phyloP scores from a whole-genome alignment of 2,888 invertebrate genomes.

The Fragum fragum region DNA sequence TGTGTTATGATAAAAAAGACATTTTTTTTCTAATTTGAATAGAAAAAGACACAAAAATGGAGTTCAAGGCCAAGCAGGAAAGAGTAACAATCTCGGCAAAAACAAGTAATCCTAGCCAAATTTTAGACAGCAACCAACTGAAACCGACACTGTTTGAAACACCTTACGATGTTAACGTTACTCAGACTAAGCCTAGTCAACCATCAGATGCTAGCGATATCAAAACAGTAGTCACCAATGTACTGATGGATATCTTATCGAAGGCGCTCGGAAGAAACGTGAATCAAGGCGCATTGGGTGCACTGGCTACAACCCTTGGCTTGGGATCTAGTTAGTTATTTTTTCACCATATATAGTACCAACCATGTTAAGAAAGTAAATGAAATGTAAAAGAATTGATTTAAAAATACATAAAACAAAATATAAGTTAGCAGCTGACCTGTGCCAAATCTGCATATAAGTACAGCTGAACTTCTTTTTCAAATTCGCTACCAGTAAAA shows the following conservation, averaged over 20 bases:
- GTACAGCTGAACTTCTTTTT: too few relatives aligned
- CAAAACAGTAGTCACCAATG: conserved; percentile 26
- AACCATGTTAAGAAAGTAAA: too few relatives aligned
- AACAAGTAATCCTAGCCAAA: not conserved
- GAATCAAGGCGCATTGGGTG: not conserved
- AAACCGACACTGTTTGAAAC: not conserved
- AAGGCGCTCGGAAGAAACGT: conserved; percentile 8
- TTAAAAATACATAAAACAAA: too few relatives aligned
- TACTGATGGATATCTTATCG: conserved; percentile 21
- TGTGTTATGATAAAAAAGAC: too few relatives aligned
- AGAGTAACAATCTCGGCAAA: not conserved
- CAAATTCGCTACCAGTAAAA: too few relatives aligned
- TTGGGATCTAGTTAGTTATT: conserved; percentile 9
- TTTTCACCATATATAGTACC: too few relatives aligned
- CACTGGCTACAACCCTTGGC: not conserved
- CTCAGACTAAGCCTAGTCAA: not conserved
- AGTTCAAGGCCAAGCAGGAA: conserved; percentile 5
- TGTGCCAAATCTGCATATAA: too few relatives aligned
- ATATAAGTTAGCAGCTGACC: too few relatives aligned
- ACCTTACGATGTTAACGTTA: not conserved
- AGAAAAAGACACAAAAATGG: not conserved
- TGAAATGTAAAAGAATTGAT: too few relatives aligned
- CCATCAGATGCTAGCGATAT: conserved; percentile 17
- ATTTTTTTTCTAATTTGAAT: not conserved
- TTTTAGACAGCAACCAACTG: not conserved